These are phyloP conservation scores for Porites australiensis DNA, from an alignment of 64 coral and sea anemone genomes.

Conservation along the genomic window DNA sequence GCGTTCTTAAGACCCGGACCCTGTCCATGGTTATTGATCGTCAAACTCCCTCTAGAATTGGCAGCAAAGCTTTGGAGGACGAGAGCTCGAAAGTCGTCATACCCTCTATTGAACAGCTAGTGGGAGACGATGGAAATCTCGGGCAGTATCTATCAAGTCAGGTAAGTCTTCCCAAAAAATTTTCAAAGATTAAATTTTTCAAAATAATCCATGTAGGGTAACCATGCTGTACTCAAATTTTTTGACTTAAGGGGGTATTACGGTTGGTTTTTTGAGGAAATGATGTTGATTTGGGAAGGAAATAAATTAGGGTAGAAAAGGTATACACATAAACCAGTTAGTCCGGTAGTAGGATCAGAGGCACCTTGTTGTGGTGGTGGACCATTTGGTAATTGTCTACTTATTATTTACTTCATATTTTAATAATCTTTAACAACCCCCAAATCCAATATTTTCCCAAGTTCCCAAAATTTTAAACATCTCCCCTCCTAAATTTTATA, in stretches of 20 bases:
- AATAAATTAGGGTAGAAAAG: too few species aligned
- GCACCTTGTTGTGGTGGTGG: too few species aligned
- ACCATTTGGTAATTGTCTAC: too few species aligned
- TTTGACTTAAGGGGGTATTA: neutral
- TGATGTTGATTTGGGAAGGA: too few species aligned
- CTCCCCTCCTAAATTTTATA: too few species aligned
- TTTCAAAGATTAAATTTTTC: neutral
- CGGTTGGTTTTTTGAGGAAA: too few species aligned
- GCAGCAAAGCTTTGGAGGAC: slow-evolving; percentile 49
- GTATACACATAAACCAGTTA: too few species aligned
- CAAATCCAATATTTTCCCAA: too few species aligned
- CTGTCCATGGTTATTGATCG: slow-evolving; percentile 85
- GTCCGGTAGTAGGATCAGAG: too few species aligned
- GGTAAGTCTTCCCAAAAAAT: slow-evolving; percentile 24
- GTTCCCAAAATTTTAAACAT: too few species aligned
- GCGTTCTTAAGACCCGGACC: slow-evolving; percentile 73
- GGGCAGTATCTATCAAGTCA: slow-evolving; percentile 63
- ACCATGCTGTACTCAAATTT: neutral
- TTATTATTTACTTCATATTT: neutral
- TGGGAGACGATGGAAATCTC: slow-evolving; percentile 25
- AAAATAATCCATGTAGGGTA: too few species aligned
- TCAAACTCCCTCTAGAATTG: slow-evolving; percentile 68
- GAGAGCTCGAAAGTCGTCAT: slow-evolving; percentile 50
- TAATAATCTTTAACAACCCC: too few species aligned
- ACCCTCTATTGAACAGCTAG: slow-evolving; percentile 55